phyloP scores from a whole-genome alignment of 2,888 invertebrate genomes.

The Zygaena filipendulae region DNA sequence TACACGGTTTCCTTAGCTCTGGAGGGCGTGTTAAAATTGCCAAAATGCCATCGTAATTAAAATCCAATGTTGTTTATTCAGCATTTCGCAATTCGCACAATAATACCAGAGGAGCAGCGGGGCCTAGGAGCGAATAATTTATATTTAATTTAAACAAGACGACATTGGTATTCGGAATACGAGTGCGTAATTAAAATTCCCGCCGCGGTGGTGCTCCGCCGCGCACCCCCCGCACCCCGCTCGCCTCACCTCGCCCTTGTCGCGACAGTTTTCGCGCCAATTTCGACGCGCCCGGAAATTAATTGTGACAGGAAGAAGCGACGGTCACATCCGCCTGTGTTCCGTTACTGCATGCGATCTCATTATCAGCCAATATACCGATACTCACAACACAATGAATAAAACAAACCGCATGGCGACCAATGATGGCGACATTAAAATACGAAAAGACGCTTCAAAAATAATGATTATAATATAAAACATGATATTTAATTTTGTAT shows the following conservation, averaged over 20 bases:
- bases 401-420: constrained; percentile 12
- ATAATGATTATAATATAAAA: neutral
- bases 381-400: neutral
- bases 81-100: constrained; percentile 43
- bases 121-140: constrained; percentile 66
- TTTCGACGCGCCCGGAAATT: constrained; percentile 69
- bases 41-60: no score
- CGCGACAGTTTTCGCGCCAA: constrained; percentile 69
- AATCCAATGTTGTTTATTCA: constrained; percentile 54
- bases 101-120: constrained; percentile 51
- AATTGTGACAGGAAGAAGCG: constrained; percentile 69
- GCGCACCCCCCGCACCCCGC: constrained; percentile 30
- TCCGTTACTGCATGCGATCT: constrained; percentile 48
- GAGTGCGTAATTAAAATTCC: constrained; percentile 69
- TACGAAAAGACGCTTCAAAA: constrained; percentile 1
- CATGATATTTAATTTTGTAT: neutral
- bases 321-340: constrained; percentile 62
- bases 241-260: constrained; percentile 23
- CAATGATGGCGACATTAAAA: neutral
- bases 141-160: constrained; percentile 70
- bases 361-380: constrained; percentile 33
- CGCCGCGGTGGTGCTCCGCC: constrained; percentile 50
- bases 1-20: no score
- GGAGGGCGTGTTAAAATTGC: no score
- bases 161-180: constrained; percentile 68